phyloP scores from a whole-genome alignment of 2,797 vertebrate species.

The Eupleurogrammus muticus region DNA sequence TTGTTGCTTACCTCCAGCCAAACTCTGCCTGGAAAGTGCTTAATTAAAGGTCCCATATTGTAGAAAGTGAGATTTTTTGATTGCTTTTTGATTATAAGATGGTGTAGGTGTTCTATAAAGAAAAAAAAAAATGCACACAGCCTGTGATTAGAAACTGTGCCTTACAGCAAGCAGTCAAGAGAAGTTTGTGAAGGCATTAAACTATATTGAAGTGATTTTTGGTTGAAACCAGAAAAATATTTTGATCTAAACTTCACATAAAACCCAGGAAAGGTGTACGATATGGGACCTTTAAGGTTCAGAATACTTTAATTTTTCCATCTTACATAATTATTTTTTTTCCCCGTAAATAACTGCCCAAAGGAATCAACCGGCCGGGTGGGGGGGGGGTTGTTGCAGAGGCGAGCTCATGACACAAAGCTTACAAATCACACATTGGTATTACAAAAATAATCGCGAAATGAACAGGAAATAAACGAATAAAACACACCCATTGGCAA shows the following conservation, averaged over 20 bases:
- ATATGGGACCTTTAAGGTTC: slow-evolving; percentile 25
- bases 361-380: not conserved
- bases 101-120: no score
- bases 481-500: slow-evolving; percentile 41
- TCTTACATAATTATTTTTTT: slow-evolving; percentile 45
- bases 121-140: no score
- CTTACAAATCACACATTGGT: slow-evolving; percentile 55
- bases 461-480: slow-evolving; percentile 33
- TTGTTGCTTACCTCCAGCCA: slow-evolving; percentile 30
- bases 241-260: no score
- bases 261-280: no score
- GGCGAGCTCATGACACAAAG: slow-evolving; percentile 43
- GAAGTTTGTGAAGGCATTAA: no score
- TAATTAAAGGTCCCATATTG: slow-evolving; percentile 36
- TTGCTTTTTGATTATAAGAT: no score
- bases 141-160: no score
- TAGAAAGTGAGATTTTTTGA: no score
- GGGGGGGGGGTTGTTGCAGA: slow-evolving; percentile 41
- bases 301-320: slow-evolving; percentile 60
- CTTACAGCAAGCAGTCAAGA: no score
- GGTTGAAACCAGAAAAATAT: no score
- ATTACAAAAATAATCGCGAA: slow-evolving; percentile 48
- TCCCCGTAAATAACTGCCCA: slow-evolving; percentile 40
- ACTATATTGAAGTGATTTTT: no score
- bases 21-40: slow-evolving; percentile 72